These are phyloP conservation scores for Melanotaenia trifasciata DNA, from an alignment of 2,797 vertebrate species.

Conservation along the genomic window DNA sequence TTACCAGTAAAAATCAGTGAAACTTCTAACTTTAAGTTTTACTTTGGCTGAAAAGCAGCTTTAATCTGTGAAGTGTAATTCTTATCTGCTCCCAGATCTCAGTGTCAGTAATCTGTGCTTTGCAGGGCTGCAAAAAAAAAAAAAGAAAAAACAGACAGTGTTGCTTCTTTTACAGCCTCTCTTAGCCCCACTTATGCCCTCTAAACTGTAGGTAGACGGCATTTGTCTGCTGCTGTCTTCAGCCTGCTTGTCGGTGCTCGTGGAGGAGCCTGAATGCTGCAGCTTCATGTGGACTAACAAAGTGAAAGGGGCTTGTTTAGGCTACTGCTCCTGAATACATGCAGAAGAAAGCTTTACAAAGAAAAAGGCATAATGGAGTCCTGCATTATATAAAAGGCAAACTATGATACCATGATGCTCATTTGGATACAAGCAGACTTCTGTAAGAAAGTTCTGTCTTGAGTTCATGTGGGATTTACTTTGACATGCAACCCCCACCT, in stretches of 20 bases:
- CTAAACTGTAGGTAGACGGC: neutral
- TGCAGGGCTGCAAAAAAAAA: neutral
- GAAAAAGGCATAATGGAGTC: neutral
- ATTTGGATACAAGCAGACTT: neutral
- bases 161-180: slow-evolving; percentile 17
- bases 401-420: neutral
- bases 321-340: neutral
- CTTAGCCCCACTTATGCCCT: slow-evolving; percentile 1
- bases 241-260: neutral
- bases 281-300: neutral
- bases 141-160: slow-evolving; percentile 1
- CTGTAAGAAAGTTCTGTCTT: too few relatives aligned
- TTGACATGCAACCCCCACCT: neutral
- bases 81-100: slow-evolving; percentile 11
- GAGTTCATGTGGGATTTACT: neutral
- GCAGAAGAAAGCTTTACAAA: neutral
- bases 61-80: neutral
- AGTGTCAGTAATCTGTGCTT: slow-evolving; percentile 25
- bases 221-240: neutral
- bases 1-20: neutral
- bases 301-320: neutral
- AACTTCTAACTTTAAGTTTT: neutral
- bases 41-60: neutral
- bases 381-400: neutral
- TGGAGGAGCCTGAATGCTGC: neutral